Evolutionary conservation across 2,797 vertebrate species (phyloP), one percentile per base, ranked within the genome.

Genomic region (Urosaurus nigricauda): DNA sequence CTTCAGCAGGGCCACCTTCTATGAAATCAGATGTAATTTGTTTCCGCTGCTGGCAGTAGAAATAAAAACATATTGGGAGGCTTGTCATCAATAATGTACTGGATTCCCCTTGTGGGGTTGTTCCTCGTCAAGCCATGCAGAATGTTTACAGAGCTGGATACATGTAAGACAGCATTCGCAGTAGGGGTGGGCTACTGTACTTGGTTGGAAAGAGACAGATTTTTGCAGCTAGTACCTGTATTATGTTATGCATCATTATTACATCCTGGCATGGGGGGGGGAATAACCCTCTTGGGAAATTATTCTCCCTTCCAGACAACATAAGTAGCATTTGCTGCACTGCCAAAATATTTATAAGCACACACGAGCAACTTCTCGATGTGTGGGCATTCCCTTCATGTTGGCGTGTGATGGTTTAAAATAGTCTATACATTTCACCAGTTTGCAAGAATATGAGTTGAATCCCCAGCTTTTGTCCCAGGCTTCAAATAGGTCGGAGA

Each of bases 11-110:
- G 91, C 68, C 90, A 56, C 82, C 74, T 90, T 85, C 86, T 77
- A 68, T 24, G 88, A 95, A 88, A 91, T 87, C 77, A 70, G 88
- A 91, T 87, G 84, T 87, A 88, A 91, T 95, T 93, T 93, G 9
- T 94, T 95, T 91, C 8, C 89, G 80, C 32, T 71, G 65, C 83
- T 90, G 91, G 73, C 87, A 92, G 71, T 60, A 87, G 75, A 75
- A 93, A 63, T 78, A 83, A 92, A 92, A 95, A 85, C 80, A 88
- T 51, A 89, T 91, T 1, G 16, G 0, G 0, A 12, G 14, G 83
- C 37, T 75, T 91, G 71, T 89, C 90, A 93, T 12, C 83, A 88
- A 79, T 56, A 87, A 85, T 63, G 9, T 19, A 81, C 88, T 84
- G 80, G 79, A 79, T 89, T 91, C 88, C 75, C 63, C 73, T 74